phyloP scores from a whole-genome alignment of 2,113 vertebrate species.

The Macaca mulatta region DNA sequence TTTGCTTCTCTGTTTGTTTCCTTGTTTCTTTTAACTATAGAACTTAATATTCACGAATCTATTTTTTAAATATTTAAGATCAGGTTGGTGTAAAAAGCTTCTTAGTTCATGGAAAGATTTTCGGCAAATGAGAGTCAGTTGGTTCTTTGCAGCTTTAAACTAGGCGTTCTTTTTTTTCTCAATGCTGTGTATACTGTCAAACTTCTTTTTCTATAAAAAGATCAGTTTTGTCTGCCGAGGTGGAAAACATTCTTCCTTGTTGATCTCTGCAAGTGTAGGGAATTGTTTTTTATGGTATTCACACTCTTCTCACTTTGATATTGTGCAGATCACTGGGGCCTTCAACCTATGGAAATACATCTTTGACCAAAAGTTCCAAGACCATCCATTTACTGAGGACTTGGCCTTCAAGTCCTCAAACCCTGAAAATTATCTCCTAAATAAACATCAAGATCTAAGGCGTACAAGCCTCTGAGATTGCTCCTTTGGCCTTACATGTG shows the following conservation, averaged over 20 bases:
- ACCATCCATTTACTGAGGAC: neutral
- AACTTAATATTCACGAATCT: neutral
- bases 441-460: neutral
- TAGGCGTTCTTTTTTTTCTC: neutral
- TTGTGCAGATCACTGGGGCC: fast-evolving
- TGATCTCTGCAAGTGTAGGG: neutral
- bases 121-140: neutral
- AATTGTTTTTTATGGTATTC: neutral
- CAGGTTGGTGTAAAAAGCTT: neutral
- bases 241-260: neutral
- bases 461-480: no score
- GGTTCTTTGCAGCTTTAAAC: neutral
- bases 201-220: neutral
- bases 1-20: neutral
- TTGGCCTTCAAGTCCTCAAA: neutral
- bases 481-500: neutral
- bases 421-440: neutral
- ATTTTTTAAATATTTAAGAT: neutral
- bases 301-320: neutral
- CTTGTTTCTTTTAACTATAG: slow-evolving; percentile 15
- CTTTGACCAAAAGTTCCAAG: neutral
- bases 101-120: neutral
- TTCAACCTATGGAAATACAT: neutral
- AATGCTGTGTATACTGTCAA: neutral
- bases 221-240: neutral